Percentiles rank a stretch among this genome's conserved stretches.
Conservation (phyloP, 2,113 vertebrate species). For the Tamias sibiricus region DNA sequence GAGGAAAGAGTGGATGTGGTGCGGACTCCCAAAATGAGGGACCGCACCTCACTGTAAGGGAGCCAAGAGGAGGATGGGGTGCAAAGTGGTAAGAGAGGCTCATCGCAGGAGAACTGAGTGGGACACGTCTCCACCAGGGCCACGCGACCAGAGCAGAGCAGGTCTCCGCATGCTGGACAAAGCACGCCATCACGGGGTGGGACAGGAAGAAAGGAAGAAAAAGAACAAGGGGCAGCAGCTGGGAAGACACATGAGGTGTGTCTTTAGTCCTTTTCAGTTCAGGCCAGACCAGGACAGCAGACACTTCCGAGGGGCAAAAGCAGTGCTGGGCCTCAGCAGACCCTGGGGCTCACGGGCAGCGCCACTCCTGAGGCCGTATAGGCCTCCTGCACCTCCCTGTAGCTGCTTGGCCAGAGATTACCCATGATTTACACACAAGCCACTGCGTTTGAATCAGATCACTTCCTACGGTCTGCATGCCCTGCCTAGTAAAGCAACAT, state of each 20-base stretch:
- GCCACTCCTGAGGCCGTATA: not conserved
- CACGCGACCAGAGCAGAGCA: not conserved
- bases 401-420: not conserved
- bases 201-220: not conserved
- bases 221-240: accelerated
- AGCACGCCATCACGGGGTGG: too few species aligned
- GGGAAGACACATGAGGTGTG: accelerated
- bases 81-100: too few species aligned
- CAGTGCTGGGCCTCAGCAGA: not conserved
- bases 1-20: not conserved
- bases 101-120: not conserved
- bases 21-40: accelerated
- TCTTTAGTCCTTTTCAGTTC: accelerated
- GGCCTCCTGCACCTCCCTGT: not conserved
- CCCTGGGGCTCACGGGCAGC: too few species aligned
- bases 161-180: not conserved
- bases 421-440: not conserved
- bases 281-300: not conserved
- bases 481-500: not conserved
- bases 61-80: not conserved
- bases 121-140: accelerated
- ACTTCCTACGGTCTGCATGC: accelerated
- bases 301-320: too few species aligned
- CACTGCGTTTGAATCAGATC: too few species aligned
- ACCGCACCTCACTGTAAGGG: not conserved